These are phyloP conservation scores for Elmis aenea DNA, from an alignment of 2,888 invertebrate species.

Conservation along the genomic window DNA sequence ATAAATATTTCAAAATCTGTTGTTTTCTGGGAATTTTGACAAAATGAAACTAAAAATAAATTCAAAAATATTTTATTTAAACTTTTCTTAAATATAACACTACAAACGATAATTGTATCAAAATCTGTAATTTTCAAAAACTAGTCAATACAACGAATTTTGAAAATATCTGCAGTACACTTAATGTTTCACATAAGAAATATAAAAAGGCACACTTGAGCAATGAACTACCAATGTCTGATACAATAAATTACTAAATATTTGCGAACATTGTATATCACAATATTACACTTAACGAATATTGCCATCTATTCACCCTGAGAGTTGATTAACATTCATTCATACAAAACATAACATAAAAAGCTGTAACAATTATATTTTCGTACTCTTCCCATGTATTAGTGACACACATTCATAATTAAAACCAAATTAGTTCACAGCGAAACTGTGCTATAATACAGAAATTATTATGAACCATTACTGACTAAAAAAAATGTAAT, in stretches of 20 bases:
- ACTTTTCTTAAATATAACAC: too few species aligned
- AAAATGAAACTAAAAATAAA: not conserved
- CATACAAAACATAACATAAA: not conserved
- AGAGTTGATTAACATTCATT: conserved; percentile 16
- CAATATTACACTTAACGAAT: conserved; percentile 17
- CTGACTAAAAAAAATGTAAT: conserved; percentile 5
- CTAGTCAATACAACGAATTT: too few species aligned
- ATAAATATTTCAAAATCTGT: too few species aligned
- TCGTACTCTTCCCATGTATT: not conserved
- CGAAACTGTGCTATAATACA: not conserved
- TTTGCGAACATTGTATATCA: conserved; percentile 10
- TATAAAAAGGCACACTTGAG: conserved; percentile 45
- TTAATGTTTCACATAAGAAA: too few species aligned
- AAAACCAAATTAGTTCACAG: not conserved
- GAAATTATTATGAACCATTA: not conserved
- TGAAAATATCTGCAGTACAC: too few species aligned
- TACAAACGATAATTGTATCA: too few species aligned
- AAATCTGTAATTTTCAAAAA: too few species aligned
- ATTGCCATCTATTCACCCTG: conserved; percentile 23
- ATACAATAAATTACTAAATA: conserved; percentile 18
- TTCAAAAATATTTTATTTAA: not conserved
- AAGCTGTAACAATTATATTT: not conserved
- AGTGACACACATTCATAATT: not conserved
- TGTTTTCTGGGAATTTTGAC: not conserved
- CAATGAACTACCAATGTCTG: conserved; percentile 38